Percentiles rank a stretch among this genome's conserved stretches.
Conservation (phyloP, 2,113 vertebrate species). For the Oryzias javanicus region DNA sequence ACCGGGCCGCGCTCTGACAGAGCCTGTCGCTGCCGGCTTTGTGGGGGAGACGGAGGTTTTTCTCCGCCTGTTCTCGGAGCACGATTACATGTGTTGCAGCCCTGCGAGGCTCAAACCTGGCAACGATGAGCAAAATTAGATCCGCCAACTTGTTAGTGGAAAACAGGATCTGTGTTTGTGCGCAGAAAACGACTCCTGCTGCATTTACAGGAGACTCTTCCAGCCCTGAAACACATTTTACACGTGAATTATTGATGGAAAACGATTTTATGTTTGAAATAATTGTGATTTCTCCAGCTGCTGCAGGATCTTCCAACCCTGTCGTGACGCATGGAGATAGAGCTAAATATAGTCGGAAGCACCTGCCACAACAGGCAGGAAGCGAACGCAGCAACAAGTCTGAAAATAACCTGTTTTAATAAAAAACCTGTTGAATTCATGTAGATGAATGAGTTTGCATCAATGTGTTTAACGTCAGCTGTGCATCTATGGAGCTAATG, state of each 20-base stretch:
- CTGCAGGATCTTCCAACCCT: slow-evolving; percentile 67
- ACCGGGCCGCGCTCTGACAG: slow-evolving; percentile 47
- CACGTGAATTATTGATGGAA: slow-evolving; percentile 21
- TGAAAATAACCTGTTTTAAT: slow-evolving; percentile 19
- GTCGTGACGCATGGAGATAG: slow-evolving; percentile 73
- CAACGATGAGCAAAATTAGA: slow-evolving; percentile 46
- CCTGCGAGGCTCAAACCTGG: slow-evolving; percentile 17
- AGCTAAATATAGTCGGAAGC: slow-evolving; percentile 73
- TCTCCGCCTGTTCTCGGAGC: slow-evolving; percentile 54
- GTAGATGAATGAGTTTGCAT: no score
- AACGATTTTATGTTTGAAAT: slow-evolving; percentile 6
- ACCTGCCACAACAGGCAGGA: slow-evolving; percentile 62
- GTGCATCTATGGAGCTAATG: no score
- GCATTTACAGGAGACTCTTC: neutral
- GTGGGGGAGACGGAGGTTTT: slow-evolving; percentile 53
- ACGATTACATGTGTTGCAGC: slow-evolving; percentile 55
- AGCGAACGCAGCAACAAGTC: slow-evolving; percentile 47
- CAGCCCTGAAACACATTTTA: neutral
- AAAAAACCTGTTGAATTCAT: slow-evolving; percentile 1
- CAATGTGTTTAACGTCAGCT: no score
- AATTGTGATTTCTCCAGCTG: slow-evolving; percentile 53
- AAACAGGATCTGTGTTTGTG: slow-evolving; percentile 1
- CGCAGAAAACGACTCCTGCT: neutral
- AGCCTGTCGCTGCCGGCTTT: slow-evolving; percentile 43
- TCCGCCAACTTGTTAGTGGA: slow-evolving; percentile 7